Conservation (phyloP, 2,797 vertebrate species). For the Paguma larvata region DNA sequence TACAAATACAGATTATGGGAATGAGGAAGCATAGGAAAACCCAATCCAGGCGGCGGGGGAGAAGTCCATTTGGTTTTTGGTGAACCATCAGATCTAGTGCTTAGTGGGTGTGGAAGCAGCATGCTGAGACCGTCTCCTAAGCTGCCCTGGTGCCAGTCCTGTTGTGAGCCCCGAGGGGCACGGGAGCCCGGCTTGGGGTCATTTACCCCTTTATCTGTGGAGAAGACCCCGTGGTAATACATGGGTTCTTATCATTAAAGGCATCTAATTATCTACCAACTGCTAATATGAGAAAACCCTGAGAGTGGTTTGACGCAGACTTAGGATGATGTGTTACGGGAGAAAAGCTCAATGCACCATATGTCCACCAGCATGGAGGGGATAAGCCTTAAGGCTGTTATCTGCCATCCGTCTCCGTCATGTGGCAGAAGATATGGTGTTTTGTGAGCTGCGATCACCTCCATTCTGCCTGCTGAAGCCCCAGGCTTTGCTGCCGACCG, state of each 20-base stretch:
- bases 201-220: background rate
- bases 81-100: background rate
- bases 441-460: background rate
- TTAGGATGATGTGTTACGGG: background rate
- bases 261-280: background rate
- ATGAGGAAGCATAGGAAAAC: background rate
- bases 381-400: background rate
- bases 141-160: background rate
- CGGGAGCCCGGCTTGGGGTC: accelerated
- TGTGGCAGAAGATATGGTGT: accelerated
- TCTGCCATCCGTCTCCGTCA: background rate
- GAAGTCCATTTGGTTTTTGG: background rate
- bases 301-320: background rate
- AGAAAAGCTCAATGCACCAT: background rate
- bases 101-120: background rate
- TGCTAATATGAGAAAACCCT: background rate
- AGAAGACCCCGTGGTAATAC: background rate
- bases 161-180: background rate
- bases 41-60: background rate
- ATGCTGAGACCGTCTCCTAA: background rate
- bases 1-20: background rate
- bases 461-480: background rate
- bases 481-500: background rate
- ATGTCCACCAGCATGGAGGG: accelerated
- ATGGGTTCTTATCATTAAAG: background rate